Percentiles rank a stretch among this genome's conserved stretches.
These are phyloP conservation scores for Sigmodon hispidus DNA, from an alignment of 2,113 vertebrate species.

Conservation along the genomic window DNA sequence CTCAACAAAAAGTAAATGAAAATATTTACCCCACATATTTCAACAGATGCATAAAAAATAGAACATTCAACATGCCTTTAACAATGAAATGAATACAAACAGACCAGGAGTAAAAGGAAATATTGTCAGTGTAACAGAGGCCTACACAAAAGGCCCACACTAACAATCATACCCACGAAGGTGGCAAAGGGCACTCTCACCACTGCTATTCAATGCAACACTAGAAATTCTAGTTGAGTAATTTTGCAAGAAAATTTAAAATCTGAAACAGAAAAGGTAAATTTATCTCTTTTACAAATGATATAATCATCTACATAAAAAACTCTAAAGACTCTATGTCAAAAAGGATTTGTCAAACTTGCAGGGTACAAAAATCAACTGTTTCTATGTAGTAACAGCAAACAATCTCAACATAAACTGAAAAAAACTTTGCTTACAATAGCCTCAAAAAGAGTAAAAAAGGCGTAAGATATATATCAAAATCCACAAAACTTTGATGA, in stretches of 20 bases:
- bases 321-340: neutral
- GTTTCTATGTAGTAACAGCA: neutral
- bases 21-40: neutral
- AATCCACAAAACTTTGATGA: neutral
- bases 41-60: neutral
- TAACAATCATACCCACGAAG: neutral
- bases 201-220: neutral
- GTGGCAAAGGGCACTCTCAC: neutral
- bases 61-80: neutral
- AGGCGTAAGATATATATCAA: neutral
- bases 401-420: neutral
- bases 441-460: conserved; percentile 20
- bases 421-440: neutral
- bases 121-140: neutral
- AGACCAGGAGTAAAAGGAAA: neutral
- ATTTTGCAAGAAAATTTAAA: neutral
- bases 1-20: neutral
- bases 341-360: neutral
- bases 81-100: neutral
- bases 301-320: neutral
- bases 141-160: neutral
- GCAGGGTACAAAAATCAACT: neutral
- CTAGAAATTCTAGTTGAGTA: neutral
- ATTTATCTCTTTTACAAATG: neutral
- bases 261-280: neutral